Evolutionary conservation across 2,888 invertebrate genomes (phyloP).

Genomic region (Cybosia mesomella): DNA sequence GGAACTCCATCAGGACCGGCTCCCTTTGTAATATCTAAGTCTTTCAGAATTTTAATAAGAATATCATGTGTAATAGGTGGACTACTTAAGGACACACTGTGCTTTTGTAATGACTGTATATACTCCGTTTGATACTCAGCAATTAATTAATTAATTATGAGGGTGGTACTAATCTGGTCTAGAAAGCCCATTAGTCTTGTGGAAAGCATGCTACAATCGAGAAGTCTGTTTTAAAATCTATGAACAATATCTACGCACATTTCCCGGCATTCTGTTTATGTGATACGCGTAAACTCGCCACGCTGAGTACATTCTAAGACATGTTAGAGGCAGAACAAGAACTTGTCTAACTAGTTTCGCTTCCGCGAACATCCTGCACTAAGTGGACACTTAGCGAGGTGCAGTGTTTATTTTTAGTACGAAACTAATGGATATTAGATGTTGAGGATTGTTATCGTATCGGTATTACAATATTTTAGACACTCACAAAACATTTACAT

Average conservation of each 20-base stretch:
- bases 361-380: slow-evolving; percentile 69
- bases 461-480: background rate
- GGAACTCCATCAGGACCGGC: too few relatives aligned
- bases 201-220: background rate
- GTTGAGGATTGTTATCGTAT: slow-evolving; percentile 14
- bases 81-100: too few relatives aligned
- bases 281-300: slow-evolving; percentile 48
- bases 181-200: background rate
- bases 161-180: too few relatives aligned
- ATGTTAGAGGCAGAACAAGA: slow-evolving; percentile 51
- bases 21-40: too few relatives aligned
- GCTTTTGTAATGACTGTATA: too few relatives aligned
- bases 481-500: background rate
- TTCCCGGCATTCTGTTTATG: slow-evolving; percentile 42
- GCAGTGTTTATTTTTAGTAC: slow-evolving; percentile 44
- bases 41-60: too few relatives aligned
- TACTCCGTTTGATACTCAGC: too few relatives aligned
- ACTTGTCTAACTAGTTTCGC: slow-evolving; percentile 70
- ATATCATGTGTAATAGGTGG: too few relatives aligned
- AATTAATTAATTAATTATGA: too few relatives aligned
- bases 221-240: background rate
- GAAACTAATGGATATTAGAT: slow-evolving; percentile 41
- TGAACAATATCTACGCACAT: slow-evolving; percentile 3
- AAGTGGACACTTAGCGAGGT: slow-evolving; percentile 62
- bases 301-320: slow-evolving; percentile 55